A percentile compares a stretch with the other conserved stretches of the same genome.
phyloP scores from a whole-genome alignment of 2,797 vertebrate genomes.

The Phaenicophaeus curvirostris region DNA sequence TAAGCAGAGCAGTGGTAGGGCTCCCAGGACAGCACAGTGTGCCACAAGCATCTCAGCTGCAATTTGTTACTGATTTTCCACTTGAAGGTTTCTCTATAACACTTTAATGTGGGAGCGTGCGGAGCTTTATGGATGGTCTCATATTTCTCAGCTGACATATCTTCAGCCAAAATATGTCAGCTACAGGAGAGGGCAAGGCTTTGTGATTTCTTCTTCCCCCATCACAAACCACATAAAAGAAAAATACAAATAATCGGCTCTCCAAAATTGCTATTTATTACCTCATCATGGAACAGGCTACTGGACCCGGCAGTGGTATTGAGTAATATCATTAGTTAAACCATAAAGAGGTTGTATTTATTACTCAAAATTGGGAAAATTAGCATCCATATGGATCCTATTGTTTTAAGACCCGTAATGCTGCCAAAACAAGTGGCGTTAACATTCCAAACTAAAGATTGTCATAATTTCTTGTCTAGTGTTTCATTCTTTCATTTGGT shows the following conservation, averaged over 20 bases:
- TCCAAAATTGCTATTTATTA: slow-evolving; percentile 66
- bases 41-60: slow-evolving; percentile 50
- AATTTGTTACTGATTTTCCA: slow-evolving; percentile 69
- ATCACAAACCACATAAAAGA: slow-evolving; percentile 66
- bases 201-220: slow-evolving; percentile 56
- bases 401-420: slow-evolving; percentile 47
- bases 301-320: slow-evolving; percentile 61
- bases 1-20: not conserved
- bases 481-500: slow-evolving; percentile 47
- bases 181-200: slow-evolving; percentile 66
- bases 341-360: slow-evolving; percentile 60
- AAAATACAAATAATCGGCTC: slow-evolving; percentile 61
- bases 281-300: slow-evolving; percentile 57
- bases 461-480: slow-evolving; percentile 42
- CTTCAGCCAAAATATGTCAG: slow-evolving; percentile 65
- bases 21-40: not conserved
- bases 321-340: slow-evolving; percentile 65
- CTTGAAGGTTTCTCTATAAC: slow-evolving; percentile 47
- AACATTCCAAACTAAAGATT: slow-evolving; percentile 63
- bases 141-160: slow-evolving; percentile 67
- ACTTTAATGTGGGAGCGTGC: slow-evolving; percentile 67
- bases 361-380: slow-evolving; percentile 65
- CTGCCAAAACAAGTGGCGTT: slow-evolving; percentile 67
- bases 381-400: slow-evolving; percentile 69
- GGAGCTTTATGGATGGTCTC: slow-evolving; percentile 48